Percentiles rank a stretch among this genome's conserved stretches.
Evolutionary conservation across 2,113 vertebrate genomes (phyloP).

Genomic region (Odontophorus gujanensis): DNA sequence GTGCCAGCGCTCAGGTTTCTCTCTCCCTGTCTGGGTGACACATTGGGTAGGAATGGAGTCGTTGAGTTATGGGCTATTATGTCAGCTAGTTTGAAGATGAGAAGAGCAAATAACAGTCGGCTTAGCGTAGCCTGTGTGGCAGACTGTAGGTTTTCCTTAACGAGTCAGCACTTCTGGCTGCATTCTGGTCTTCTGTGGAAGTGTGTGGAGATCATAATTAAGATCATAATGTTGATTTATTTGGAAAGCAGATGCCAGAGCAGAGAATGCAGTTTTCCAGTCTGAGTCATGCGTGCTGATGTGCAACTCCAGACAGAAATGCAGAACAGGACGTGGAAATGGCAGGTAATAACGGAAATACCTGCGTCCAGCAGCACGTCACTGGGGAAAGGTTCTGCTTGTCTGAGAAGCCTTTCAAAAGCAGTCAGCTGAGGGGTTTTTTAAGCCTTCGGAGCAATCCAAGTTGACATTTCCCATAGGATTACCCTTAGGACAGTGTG

Average conservation of each 20-base stretch:
- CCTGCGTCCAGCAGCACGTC: not conserved
- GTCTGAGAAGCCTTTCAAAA: not conserved
- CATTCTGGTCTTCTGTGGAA: not conserved
- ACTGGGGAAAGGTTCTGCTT: not conserved
- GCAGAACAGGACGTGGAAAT: not conserved
- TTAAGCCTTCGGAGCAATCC: not conserved
- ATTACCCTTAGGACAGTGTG: fast-evolving
- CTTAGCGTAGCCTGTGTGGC: not conserved
- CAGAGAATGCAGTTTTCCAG: not conserved
- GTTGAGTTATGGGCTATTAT: not conserved
- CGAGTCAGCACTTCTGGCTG: not conserved
- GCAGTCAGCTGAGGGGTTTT: not conserved
- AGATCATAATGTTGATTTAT: not conserved
- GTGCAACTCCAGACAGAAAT: not conserved
- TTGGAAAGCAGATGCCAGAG: not conserved
- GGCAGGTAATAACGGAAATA: not conserved
- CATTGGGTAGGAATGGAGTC: not conserved
- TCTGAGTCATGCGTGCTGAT: not conserved
- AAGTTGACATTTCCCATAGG: not conserved
- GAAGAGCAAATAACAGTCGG: not conserved
- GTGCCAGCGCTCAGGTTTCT: not conserved
- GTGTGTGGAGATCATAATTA: too few relatives aligned
- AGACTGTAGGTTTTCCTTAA: not conserved
- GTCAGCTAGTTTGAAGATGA: fast-evolving
- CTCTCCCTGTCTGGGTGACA: not conserved